phyloP scores from a whole-genome alignment of 2,113 vertebrate species.

The Petrocephalus microphthalmus region DNA sequence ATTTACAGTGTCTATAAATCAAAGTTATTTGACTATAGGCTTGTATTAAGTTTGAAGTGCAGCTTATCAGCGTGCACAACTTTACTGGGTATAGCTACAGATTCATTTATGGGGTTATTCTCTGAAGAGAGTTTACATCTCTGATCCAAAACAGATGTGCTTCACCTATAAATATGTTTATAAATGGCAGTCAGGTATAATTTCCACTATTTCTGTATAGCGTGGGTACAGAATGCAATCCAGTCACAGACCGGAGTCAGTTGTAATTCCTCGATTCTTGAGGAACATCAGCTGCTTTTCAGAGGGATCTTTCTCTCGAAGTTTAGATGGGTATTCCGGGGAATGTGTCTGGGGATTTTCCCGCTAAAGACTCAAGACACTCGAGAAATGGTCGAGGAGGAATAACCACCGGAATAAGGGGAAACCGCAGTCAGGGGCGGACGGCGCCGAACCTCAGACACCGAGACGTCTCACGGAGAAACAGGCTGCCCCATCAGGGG shows the following conservation, averaged over 20 bases:
- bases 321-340: neutral
- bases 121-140: neutral
- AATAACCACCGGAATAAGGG: neutral
- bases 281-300: too few species aligned
- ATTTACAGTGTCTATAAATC: neutral
- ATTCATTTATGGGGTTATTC: neutral
- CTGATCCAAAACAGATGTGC: neutral
- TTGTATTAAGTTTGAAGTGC: neutral
- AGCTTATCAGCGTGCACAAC: neutral
- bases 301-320: neutral
- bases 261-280: neutral
- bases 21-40: neutral
- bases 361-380: neutral
- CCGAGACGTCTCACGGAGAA: neutral
- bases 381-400: neutral
- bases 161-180: neutral
- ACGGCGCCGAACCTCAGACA: neutral
- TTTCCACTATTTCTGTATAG: neutral
- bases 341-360: neutral
- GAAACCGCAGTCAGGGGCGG: neutral
- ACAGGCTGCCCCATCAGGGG: neutral
- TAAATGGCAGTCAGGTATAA: neutral
- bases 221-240: neutral
- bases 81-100: neutral
- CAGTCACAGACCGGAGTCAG: neutral